A percentile compares a stretch with the other conserved stretches of the same genome.
Evolutionary conservation across 2,888 invertebrate species (phyloP).

Genomic region (Leistus spinibarbis): DNA sequence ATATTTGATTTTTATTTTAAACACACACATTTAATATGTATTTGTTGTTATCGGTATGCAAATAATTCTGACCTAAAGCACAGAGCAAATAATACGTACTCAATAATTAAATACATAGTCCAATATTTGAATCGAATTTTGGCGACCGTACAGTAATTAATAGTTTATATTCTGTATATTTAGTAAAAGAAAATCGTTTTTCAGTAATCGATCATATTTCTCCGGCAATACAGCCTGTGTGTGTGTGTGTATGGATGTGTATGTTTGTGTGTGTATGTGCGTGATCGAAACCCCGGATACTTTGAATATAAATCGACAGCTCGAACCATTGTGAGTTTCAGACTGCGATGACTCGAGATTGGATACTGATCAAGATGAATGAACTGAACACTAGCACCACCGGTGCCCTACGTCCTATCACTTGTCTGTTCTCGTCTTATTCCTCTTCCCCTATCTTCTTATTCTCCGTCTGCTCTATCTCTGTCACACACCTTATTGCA

Average conservation of each 20-base stretch:
- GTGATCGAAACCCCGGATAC: constrained; percentile 39
- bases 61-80: neutral
- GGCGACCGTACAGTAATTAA: no score
- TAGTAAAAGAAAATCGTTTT: no score
- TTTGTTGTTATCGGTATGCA: neutral
- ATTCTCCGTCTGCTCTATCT: neutral
- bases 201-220: no score
- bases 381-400: constrained; percentile 47
- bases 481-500: constrained; percentile 1
- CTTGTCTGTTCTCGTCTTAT: constrained; percentile 16
- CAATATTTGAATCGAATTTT: neutral
- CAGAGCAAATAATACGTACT: neutral
- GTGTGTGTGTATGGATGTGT: neutral
- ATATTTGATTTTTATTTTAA: neutral
- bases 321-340: constrained; percentile 44
- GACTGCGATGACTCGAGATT: constrained; percentile 50
- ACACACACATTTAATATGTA: neutral
- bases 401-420: constrained; percentile 22
- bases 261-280: neutral
- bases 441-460: neutral
- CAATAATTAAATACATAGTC: neutral
- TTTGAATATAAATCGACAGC: constrained; percentile 49
- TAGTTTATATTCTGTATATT: no score
- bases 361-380: constrained; percentile 55
- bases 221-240: neutral